These are phyloP conservation scores for Pempheris klunzingeri DNA, from an alignment of 2,797 vertebrate genomes.

Conservation along the genomic window DNA sequence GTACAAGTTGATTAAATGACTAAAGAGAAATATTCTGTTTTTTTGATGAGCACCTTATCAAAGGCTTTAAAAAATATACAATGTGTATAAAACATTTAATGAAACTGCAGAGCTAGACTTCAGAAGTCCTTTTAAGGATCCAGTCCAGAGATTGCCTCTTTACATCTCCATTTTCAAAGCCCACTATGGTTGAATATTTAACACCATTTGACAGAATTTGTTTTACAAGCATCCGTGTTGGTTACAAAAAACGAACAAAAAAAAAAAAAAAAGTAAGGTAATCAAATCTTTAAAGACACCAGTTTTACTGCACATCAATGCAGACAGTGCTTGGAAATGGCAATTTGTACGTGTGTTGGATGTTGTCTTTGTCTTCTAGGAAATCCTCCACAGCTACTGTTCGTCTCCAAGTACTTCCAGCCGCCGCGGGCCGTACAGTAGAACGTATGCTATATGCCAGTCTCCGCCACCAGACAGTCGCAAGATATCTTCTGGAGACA, in stretches of 20 bases:
- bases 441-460: constrained; percentile 99
- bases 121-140: constrained; percentile 66
- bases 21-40: constrained; percentile 70
- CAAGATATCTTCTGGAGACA: constrained; percentile 97
- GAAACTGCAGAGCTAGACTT: constrained; percentile 77
- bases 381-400: constrained; percentile 79
- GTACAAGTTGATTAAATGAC: constrained; percentile 71
- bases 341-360: constrained; percentile 74
- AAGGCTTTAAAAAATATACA: constrained; percentile 85
- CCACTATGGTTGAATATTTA: constrained; percentile 73
- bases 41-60: constrained; percentile 79
- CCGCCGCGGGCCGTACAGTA: constrained; percentile 96
- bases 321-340: constrained; percentile 91
- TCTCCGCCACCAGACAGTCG: constrained; percentile 97
- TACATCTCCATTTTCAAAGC: constrained; percentile 64
- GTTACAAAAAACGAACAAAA: constrained; percentile 78
- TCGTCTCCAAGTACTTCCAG: constrained; percentile 91
- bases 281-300: constrained; percentile 87
- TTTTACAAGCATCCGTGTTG: constrained; percentile 80
- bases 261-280: constrained; percentile 81
- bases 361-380: constrained; percentile 61
- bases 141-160: constrained; percentile 70
- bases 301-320: constrained; percentile 98
- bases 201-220: constrained; percentile 72
- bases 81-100: constrained; percentile 85